Percentiles rank a stretch among this genome's conserved stretches.
These are phyloP conservation scores for Rugalucina vietnamica DNA, from an alignment of 2,888 invertebrate species.

Conservation along the genomic window DNA sequence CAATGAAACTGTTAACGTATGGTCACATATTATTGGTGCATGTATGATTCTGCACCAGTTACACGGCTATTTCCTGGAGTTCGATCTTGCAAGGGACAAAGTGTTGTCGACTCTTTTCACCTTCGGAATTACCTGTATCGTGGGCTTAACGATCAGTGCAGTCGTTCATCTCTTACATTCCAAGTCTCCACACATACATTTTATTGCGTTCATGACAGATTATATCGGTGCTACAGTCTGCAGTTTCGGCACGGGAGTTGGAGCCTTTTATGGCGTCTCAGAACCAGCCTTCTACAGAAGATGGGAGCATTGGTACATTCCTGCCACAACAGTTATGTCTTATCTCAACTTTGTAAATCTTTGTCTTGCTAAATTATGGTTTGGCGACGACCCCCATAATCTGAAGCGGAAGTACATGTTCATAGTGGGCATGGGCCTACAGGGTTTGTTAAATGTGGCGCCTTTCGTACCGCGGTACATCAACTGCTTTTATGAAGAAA, in stretches of 20 bases:
- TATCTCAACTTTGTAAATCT: slow-evolving; percentile 60
- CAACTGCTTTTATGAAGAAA: slow-evolving; percentile 47
- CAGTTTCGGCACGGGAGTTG: slow-evolving; percentile 62
- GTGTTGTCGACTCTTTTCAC: slow-evolving; percentile 67
- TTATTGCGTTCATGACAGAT: slow-evolving; percentile 66
- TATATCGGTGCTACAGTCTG: slow-evolving; percentile 65
- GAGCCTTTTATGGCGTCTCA: slow-evolving; percentile 58
- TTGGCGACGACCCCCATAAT: slow-evolving; percentile 64
- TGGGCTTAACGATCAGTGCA: slow-evolving; percentile 58
- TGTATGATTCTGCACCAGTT: slow-evolving; percentile 61
- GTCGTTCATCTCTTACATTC: slow-evolving; percentile 65
- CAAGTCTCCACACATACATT: slow-evolving; percentile 61
- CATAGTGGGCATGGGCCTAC: slow-evolving; percentile 52
- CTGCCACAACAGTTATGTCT: slow-evolving; percentile 49
- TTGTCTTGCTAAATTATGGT: slow-evolving; percentile 60
- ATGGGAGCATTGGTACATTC: slow-evolving; percentile 41
- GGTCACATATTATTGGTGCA: slow-evolving; percentile 74
- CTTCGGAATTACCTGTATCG: slow-evolving; percentile 59
- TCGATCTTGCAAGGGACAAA: slow-evolving; percentile 69
- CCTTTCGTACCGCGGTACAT: slow-evolving; percentile 62
- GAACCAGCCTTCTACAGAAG: slow-evolving; percentile 45
- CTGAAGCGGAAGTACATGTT: slow-evolving; percentile 64
- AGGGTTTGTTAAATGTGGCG: slow-evolving; percentile 48
- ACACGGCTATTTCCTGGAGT: slow-evolving; percentile 61
- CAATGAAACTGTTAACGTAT: slow-evolving; percentile 78